Percentiles rank a stretch among this genome's conserved stretches.
Conservation (phyloP, 2,797 vertebrate species). For the Mormyrus hasselquistii region DNA sequence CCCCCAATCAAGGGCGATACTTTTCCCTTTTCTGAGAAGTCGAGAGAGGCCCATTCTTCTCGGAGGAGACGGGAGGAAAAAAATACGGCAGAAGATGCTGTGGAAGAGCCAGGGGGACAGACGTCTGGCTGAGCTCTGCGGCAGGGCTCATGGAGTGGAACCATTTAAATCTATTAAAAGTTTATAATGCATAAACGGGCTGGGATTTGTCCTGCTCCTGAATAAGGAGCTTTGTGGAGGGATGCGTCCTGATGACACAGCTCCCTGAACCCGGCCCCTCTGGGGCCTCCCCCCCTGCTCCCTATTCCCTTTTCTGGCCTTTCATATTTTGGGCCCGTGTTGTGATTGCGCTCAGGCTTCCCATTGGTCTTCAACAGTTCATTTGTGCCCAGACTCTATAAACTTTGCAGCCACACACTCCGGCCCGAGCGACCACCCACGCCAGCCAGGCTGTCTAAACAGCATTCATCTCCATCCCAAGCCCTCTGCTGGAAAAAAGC, state of each 20-base stretch:
- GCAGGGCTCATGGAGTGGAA: conserved; percentile 34
- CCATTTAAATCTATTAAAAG: conserved; percentile 70
- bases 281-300: conserved; percentile 31
- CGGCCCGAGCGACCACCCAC: conserved; percentile 80
- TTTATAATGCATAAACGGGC: conserved; percentile 56
- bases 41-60: background rate
- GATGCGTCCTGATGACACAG: conserved; percentile 39
- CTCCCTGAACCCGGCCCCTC: conserved; percentile 43
- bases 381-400: conserved; percentile 80
- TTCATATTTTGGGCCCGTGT: conserved; percentile 62
- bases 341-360: conserved; percentile 92
- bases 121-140: conserved; percentile 11
- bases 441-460: conserved; percentile 72
- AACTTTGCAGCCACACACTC: conserved; percentile 61
- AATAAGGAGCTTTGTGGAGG: conserved; percentile 63
- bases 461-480: conserved; percentile 66
- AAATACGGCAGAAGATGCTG: background rate
- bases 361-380: conserved; percentile 87
- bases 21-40: background rate
- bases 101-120: conserved; percentile 19
- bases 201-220: conserved; percentile 50
- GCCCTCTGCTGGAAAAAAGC: conserved; percentile 41
- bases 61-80: background rate
- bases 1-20: background rate
- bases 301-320: conserved; percentile 34